These are phyloP conservation scores for Exephanes ischioxanthus DNA, from an alignment of 2,888 invertebrate genomes.

Conservation along the genomic window DNA sequence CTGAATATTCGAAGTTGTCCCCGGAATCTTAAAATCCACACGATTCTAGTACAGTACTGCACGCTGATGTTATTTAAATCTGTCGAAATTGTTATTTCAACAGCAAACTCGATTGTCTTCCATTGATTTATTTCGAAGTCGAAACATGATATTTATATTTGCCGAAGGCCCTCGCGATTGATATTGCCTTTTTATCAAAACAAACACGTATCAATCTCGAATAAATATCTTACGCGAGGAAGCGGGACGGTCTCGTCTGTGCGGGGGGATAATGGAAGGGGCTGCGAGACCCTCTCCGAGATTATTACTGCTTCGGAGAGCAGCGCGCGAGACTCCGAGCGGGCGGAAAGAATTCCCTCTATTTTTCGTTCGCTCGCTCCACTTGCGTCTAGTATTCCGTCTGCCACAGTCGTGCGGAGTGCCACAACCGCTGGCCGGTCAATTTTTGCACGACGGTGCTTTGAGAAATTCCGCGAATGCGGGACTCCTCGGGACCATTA, in stretches of 20 bases:
- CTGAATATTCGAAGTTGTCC: not conserved
- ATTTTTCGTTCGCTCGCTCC: conserved; percentile 27
- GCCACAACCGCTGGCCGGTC: conserved; percentile 21
- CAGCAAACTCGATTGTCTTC: not conserved
- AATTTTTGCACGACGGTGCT: conserved; percentile 38
- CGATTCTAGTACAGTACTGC: no score
- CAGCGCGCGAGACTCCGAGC: conserved; percentile 10
- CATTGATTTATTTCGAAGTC: not conserved
- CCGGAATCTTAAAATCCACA: no score
- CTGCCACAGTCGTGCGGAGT: conserved; percentile 7
- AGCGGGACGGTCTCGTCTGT: not conserved
- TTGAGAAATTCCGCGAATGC: conserved; percentile 53
- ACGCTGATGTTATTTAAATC: no score
- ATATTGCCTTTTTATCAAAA: conserved; percentile 57
- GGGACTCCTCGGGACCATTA: conserved; percentile 1
- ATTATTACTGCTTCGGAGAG: conserved; percentile 47
- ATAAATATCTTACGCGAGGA: conserved; percentile 24
- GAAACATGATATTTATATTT: conserved; percentile 39
- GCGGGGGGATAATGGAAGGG: conserved; percentile 11
- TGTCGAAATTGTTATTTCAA: no score
- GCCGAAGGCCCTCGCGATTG: conserved; percentile 7
- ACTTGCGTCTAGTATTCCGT: not conserved
- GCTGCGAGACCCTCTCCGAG: conserved; percentile 39
- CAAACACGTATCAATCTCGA: conserved; percentile 52
- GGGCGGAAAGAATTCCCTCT: conserved; percentile 38